A percentile compares a stretch with the other conserved stretches of the same genome.
phyloP scores from a whole-genome alignment of 2,888 invertebrate species.

The Seira ritae region DNA sequence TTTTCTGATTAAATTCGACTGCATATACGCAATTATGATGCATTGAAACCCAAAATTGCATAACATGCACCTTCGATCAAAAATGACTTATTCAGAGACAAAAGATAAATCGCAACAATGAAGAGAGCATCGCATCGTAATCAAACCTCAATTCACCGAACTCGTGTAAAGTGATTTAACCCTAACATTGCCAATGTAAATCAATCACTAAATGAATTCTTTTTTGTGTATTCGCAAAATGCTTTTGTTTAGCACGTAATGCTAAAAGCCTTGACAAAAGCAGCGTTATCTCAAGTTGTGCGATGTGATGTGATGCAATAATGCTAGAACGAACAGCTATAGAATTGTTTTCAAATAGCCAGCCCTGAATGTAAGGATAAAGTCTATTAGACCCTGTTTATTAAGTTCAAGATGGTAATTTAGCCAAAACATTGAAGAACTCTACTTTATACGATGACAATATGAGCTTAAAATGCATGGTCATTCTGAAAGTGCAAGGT shows the following conservation, averaged over 20 bases:
- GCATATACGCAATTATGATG: too few species aligned
- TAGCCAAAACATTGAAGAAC: not conserved
- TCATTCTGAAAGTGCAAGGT: not conserved
- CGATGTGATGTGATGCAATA: too few species aligned
- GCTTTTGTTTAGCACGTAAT: not conserved
- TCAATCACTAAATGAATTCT: not conserved
- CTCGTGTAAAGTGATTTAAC: too few species aligned
- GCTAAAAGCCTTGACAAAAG: conserved; percentile 39
- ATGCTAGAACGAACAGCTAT: too few species aligned
- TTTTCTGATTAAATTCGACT: too few species aligned
- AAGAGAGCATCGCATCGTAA: too few species aligned
- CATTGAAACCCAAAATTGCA: too few species aligned
- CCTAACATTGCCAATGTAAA: not conserved
- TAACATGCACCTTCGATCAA: too few species aligned
- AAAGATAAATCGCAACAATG: not conserved
- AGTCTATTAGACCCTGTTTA: not conserved
- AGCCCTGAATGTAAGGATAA: not conserved
- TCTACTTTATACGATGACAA: not conserved
- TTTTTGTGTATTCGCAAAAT: not conserved
- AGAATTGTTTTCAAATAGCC: not conserved
- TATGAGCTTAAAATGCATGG: not conserved
- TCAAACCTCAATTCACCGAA: too few species aligned
- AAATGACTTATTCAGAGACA: not conserved
- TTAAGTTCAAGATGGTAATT: not conserved
- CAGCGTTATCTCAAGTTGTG: conserved; percentile 26